phyloP scores from a whole-genome alignment of 2,797 vertebrate genomes.

The Tragelaphus eurycerus region DNA sequence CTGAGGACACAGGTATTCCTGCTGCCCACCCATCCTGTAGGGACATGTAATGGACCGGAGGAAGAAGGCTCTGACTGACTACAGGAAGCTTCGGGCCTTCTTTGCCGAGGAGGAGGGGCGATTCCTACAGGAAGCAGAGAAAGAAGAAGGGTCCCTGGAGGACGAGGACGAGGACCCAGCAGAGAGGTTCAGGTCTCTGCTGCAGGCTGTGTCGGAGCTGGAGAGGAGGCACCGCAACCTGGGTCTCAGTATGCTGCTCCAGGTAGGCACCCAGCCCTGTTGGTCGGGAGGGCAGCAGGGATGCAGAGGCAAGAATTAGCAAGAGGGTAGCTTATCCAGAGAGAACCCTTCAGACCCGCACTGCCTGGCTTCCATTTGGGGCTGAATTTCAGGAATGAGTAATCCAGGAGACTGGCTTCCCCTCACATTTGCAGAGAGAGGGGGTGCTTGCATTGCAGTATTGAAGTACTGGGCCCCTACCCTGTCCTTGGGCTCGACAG shows the following conservation, averaged over 20 bases:
- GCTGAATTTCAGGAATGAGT: background rate
- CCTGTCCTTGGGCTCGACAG: background rate
- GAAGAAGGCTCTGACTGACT: constrained; percentile 74
- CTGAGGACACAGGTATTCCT: background rate
- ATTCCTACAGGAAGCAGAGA: constrained; percentile 66
- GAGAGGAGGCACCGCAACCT: constrained; percentile 64
- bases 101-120: constrained; percentile 67
- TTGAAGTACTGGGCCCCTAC: background rate
- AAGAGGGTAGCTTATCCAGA: background rate
- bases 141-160: constrained; percentile 37
- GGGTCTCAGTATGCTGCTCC: constrained; percentile 74
- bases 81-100: constrained; percentile 69
- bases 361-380: background rate
- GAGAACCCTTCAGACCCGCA: background rate
- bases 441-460: background rate
- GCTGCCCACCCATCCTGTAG: background rate
- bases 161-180: constrained; percentile 5
- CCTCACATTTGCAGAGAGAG: background rate
- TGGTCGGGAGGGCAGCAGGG: background rate
- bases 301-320: background rate
- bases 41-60: constrained; percentile 75
- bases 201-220: constrained; percentile 65
- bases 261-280: constrained; percentile 19
- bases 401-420: background rate
- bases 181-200: constrained; percentile 58